A percentile compares a stretch with the other conserved stretches of the same genome.
Evolutionary conservation across 2,113 vertebrate species (phyloP).

Genomic region (Noturus placidus): DNA sequence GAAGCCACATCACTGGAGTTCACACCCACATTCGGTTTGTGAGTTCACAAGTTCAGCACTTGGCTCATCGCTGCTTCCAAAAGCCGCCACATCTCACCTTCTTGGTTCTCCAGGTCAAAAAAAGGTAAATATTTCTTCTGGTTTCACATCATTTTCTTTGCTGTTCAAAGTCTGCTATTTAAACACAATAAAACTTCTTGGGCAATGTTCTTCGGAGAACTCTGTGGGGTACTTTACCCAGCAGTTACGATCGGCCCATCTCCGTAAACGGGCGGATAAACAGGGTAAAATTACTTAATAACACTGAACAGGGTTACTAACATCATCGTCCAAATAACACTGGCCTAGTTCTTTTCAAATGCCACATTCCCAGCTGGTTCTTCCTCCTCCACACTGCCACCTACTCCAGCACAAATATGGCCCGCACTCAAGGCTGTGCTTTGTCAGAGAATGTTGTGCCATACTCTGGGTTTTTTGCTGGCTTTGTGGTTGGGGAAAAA

Average conservation of each 20-base stretch:
- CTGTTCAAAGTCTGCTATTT: constrained; percentile 45
- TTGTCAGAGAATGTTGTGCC: constrained; percentile 35
- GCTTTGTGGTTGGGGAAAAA: constrained; percentile 23
- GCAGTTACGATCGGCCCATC: background rate
- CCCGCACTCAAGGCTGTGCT: constrained; percentile 29
- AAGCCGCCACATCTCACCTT: constrained; percentile 40
- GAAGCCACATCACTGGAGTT: constrained; percentile 46
- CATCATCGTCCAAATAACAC: constrained; percentile 32
- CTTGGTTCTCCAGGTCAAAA: constrained; percentile 38
- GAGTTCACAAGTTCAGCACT: constrained; percentile 41
- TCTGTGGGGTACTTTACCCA: constrained; percentile 18
- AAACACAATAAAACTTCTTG: constrained; percentile 25
- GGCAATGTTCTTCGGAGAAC: constrained; percentile 1
- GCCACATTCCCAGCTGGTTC: constrained; percentile 44
- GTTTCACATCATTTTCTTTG: constrained; percentile 18
- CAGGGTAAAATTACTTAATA: background rate
- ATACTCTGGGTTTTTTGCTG: constrained; percentile 30
- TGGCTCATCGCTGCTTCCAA: constrained; percentile 42
- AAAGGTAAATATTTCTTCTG: constrained; percentile 54
- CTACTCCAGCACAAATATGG: constrained; percentile 42
- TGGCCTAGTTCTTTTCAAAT: constrained; percentile 33
- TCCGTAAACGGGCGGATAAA: constrained; percentile 4
- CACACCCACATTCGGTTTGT: constrained; percentile 43
- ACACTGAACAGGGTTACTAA: constrained; percentile 24
- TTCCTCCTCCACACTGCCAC: constrained; percentile 38